A percentile compares a stretch with the other conserved stretches of the same genome.
These are phyloP conservation scores for Montipora foliosa DNA, from an alignment of 64 coral and sea anemone genomes.

Conservation along the genomic window DNA sequence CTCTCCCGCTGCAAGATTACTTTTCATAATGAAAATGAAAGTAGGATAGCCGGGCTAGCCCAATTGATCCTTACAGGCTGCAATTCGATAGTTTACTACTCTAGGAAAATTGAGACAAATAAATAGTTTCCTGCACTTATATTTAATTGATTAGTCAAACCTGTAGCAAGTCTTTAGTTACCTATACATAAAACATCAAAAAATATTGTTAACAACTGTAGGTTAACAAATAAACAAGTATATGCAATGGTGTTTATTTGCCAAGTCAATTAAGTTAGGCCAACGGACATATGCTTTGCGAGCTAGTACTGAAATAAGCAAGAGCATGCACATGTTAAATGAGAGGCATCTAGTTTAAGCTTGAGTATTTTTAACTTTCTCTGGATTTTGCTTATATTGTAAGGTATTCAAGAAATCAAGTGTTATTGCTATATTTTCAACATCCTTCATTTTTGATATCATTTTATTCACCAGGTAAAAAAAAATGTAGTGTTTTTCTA, in stretches of 20 bases:
- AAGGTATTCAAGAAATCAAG: conserved; percentile 35
- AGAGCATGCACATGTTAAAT: conserved; percentile 19
- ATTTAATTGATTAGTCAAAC: not conserved
- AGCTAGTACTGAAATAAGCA: conserved; percentile 20
- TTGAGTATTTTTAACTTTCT: conserved; percentile 19
- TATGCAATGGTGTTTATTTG: not conserved
- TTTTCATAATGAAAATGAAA: conserved; percentile 21
- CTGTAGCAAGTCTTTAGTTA: not conserved
- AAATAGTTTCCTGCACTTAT: conserved; percentile 2
- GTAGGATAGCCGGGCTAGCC: not conserved
- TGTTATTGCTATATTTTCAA: conserved; percentile 15
- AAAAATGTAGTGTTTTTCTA: not conserved
- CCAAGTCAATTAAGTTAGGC: conserved; percentile 3
- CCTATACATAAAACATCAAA: not conserved
- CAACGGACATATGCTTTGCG: not conserved
- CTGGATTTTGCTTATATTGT: not conserved
- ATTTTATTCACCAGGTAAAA: conserved; percentile 16
- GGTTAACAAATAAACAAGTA: not conserved
- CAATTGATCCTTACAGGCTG: not conserved
- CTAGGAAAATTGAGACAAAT: not conserved
- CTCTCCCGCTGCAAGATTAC: conserved; percentile 12
- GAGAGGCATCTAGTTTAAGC: conserved; percentile 1
- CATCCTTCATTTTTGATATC: conserved; percentile 27
- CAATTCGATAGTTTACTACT: not conserved
- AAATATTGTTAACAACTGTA: not conserved